phyloP scores from a whole-genome alignment of 2,113 vertebrate species.

The Colius striatus region DNA sequence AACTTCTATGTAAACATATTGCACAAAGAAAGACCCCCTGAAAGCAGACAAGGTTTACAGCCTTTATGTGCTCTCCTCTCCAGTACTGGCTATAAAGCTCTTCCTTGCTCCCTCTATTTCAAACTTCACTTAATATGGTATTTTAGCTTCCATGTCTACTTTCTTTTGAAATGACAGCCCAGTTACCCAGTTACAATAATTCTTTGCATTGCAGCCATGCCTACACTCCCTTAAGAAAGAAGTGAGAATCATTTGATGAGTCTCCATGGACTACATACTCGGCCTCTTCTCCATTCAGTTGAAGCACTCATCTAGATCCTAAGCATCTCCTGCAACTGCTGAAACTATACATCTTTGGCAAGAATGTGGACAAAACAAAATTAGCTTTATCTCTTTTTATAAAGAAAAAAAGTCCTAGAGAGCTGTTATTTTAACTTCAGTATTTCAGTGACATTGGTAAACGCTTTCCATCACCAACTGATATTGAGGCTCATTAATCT shows the following conservation, averaged over 20 bases:
- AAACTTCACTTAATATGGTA: neutral
- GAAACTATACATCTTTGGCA: neutral
- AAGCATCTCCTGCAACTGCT: neutral
- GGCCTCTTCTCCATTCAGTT: neutral
- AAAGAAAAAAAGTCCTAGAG: neutral
- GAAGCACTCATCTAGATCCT: neutral
- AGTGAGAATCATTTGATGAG: neutral
- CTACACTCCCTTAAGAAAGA: neutral
- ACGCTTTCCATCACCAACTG: neutral
- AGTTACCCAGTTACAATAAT: neutral
- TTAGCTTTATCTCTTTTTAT: neutral
- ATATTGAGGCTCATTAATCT: neutral
- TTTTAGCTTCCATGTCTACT: neutral
- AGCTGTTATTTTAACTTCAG: neutral
- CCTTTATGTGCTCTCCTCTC: neutral
- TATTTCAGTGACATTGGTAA: neutral
- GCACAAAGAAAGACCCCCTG: neutral
- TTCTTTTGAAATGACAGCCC: neutral
- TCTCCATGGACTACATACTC: neutral
- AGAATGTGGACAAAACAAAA: neutral
- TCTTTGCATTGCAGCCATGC: neutral
- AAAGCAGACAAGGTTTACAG: neutral
- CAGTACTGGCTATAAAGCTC: neutral
- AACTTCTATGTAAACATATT: neutral
- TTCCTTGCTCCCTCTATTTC: neutral